phyloP scores from a whole-genome alignment of 2,113 vertebrate genomes.

The Abramis brama region DNA sequence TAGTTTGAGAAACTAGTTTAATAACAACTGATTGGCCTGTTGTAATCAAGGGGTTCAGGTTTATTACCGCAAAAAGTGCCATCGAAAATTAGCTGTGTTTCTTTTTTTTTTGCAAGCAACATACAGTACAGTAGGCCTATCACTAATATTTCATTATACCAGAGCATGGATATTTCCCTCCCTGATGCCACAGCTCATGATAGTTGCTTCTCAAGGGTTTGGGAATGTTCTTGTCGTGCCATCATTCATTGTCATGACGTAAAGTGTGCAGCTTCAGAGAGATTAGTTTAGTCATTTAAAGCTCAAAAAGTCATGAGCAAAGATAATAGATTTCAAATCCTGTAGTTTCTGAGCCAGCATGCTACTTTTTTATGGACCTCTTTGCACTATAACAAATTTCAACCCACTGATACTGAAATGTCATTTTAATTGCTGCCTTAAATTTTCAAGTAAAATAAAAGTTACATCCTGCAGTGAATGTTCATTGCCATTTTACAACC shows the following conservation, averaged over 20 bases:
- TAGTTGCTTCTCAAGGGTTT: background rate
- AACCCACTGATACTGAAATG: background rate
- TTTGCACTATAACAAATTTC: background rate
- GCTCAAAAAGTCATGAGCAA: background rate
- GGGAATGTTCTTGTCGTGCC: background rate
- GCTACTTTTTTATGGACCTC: background rate
- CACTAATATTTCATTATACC: background rate
- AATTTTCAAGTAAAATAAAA: background rate
- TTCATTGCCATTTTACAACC: background rate
- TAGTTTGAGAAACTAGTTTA: background rate
- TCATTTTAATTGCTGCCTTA: constrained; percentile 10
- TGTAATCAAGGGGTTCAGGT: background rate
- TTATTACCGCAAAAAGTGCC: background rate
- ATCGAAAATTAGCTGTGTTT: background rate
- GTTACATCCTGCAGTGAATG: background rate
- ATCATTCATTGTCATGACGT: background rate
- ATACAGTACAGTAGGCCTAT: background rate
- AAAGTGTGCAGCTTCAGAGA: background rate
- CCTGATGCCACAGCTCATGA: background rate
- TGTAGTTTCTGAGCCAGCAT: background rate
- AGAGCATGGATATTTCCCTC: background rate
- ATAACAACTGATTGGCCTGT: background rate
- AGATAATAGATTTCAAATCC: background rate
- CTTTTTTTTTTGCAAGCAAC: background rate
- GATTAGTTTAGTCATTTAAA: background rate